phyloP scores from a whole-genome alignment of 2,113 vertebrate genomes.

The Sinosuthora webbiana region DNA sequence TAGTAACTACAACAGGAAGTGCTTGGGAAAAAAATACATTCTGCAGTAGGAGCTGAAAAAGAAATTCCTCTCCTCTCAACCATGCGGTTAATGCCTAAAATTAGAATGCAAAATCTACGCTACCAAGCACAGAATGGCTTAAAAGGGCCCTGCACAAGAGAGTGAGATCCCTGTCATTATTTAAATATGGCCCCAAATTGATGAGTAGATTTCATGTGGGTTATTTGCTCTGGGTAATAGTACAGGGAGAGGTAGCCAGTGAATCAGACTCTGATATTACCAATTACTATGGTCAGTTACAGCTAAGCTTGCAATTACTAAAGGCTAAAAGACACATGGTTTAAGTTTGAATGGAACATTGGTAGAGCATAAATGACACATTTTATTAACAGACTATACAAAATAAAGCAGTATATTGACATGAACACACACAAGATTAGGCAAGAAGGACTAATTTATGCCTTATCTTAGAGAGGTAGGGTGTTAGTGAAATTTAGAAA shows the following conservation, averaged over 20 bases:
- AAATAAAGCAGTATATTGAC: not conserved
- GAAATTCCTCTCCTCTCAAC: not conserved
- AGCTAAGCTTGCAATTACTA: not conserved
- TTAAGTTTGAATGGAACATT: not conserved
- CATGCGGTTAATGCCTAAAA: not conserved
- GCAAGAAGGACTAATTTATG: not conserved
- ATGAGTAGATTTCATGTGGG: not conserved
- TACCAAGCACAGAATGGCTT: not conserved
- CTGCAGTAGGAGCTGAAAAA: not conserved
- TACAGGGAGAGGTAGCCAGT: not conserved
- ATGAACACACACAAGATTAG: not conserved
- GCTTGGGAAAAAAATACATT: rapidly evolving
- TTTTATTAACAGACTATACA: not conserved
- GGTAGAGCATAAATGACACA: not conserved
- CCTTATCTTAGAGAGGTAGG: not conserved
- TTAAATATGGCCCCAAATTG: not conserved
- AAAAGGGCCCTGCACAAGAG: not conserved
- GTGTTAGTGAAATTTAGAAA: not conserved
- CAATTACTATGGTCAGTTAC: not conserved
- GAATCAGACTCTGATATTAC: not conserved
- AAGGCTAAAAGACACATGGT: not conserved
- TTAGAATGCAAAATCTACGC: not conserved
- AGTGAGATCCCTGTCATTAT: not conserved
- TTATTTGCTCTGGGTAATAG: not conserved
- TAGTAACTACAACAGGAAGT: not conserved